Conservation (phyloP, 2,113 vertebrate species). For the Dunckerocampus dactyliophorus region DNA sequence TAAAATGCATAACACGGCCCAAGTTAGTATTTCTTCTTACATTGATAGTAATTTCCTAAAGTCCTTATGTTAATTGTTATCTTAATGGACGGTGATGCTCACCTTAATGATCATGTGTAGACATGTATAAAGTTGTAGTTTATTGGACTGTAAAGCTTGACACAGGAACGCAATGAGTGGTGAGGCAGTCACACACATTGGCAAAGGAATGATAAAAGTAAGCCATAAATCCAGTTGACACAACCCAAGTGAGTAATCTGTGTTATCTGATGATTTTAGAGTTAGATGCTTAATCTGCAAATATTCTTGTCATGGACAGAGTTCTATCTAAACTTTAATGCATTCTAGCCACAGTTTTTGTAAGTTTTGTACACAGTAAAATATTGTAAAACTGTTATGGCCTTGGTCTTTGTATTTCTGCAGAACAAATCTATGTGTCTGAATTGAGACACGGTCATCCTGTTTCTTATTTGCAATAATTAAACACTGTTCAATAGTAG, state of each 20-base stretch:
- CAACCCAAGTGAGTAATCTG: not conserved
- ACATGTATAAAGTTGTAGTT: not conserved
- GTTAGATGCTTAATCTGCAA: not conserved
- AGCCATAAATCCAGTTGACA: not conserved
- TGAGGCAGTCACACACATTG: too few relatives aligned
- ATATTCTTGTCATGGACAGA: not conserved
- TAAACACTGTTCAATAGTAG: not conserved
- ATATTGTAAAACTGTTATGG: conserved; percentile 2
- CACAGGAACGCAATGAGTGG: not conserved
- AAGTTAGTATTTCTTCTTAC: not conserved
- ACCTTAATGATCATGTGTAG: not conserved
- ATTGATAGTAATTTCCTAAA: too few relatives aligned
- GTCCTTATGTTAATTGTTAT: too few relatives aligned
- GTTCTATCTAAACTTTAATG: conserved; percentile 13
- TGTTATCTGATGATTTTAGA: not conserved
- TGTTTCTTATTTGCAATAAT: not conserved
- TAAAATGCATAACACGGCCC: not conserved
- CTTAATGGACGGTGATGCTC: not conserved
- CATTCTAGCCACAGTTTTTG: conserved; percentile 49
- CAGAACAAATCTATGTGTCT: not conserved
- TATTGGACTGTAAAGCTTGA: not conserved
- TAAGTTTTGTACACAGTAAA: conserved; percentile 51
- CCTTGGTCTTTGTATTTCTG: not conserved
- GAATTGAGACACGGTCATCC: not conserved
- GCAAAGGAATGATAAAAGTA: not conserved